These are phyloP conservation scores for Xiphophorus couchianus DNA, from an alignment of 2,113 vertebrate genomes.

Conservation along the genomic window DNA sequence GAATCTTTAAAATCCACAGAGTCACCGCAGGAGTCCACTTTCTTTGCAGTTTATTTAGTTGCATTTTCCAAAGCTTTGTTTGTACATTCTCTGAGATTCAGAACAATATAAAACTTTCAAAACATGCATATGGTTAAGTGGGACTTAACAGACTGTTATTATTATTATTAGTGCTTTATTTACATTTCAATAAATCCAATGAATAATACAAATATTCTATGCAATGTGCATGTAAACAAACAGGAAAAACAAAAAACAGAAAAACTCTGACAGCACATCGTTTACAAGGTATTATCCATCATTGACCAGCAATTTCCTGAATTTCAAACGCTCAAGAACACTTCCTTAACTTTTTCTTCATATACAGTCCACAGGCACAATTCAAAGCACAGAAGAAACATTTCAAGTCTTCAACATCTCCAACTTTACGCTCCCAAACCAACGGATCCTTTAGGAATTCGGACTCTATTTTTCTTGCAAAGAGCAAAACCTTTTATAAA, in stretches of 20 bases:
- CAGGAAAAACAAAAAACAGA: constrained; percentile 31
- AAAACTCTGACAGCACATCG: constrained; percentile 22
- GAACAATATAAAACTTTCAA: constrained; percentile 67
- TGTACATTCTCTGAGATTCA: constrained; percentile 59
- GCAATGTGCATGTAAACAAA: constrained; percentile 46
- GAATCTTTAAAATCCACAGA: not conserved
- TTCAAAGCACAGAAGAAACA: constrained; percentile 25
- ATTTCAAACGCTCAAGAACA: constrained; percentile 44
- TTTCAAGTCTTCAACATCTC: constrained; percentile 55
- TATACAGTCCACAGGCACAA: constrained; percentile 45
- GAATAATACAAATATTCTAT: constrained; percentile 61
- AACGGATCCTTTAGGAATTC: constrained; percentile 1
- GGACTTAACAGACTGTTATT: constrained; percentile 36
- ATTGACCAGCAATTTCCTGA: constrained; percentile 79
- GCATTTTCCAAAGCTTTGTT: constrained; percentile 60
- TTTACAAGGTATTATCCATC: constrained; percentile 59
- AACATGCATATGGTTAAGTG: constrained; percentile 68
- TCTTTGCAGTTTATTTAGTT: constrained; percentile 39
- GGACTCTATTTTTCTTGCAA: constrained; percentile 15
- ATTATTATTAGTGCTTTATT: constrained; percentile 60
- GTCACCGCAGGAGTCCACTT: constrained; percentile 27
- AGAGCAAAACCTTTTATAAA: constrained; percentile 20
- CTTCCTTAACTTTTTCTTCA: constrained; percentile 28
- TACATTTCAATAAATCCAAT: constrained; percentile 60
- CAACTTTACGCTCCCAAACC: constrained; percentile 16